Percentiles rank a stretch among this genome's conserved stretches.
These are phyloP conservation scores for Embidobia sp. DNA, from an alignment of 2,888 invertebrate species.

Conservation along the genomic window DNA sequence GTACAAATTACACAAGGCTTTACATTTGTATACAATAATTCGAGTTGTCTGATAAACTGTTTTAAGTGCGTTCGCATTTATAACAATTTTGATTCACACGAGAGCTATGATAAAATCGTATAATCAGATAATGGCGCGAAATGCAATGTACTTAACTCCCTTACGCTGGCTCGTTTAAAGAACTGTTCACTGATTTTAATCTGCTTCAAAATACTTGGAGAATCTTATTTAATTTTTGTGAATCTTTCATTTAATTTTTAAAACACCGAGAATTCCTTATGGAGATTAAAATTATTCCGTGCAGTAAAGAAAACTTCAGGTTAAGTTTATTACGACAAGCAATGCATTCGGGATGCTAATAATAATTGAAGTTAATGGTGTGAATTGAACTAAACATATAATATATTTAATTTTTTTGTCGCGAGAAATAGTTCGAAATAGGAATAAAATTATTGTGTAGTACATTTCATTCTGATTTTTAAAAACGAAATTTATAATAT, in stretches of 20 bases:
- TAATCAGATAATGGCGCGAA: conserved; percentile 53
- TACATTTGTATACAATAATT: not conserved
- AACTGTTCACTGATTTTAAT: conserved; percentile 53
- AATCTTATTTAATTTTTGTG: conserved; percentile 45
- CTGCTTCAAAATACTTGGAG: conserved; percentile 56
- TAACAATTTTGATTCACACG: conserved; percentile 47
- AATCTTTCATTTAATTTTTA: conserved; percentile 41
- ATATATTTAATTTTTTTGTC: too few relatives aligned
- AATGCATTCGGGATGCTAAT: not conserved
- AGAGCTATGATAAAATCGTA: conserved; percentile 54
- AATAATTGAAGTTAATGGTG: not conserved
- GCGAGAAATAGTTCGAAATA: too few relatives aligned
- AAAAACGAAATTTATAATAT: too few relatives aligned
- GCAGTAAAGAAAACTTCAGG: not conserved
- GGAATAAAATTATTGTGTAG: too few relatives aligned
- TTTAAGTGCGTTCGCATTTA: conserved; percentile 23
- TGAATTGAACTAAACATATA: too few relatives aligned
- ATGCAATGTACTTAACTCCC: conserved; percentile 48
- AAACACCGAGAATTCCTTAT: conserved; percentile 8
- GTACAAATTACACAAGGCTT: not conserved
- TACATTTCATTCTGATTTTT: too few relatives aligned
- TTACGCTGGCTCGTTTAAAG: conserved; percentile 40
- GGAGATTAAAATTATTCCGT: conserved; percentile 26
- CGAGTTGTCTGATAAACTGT: conserved; percentile 23
- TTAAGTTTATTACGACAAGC: conserved; percentile 1